These are phyloP conservation scores for Minunthozetes semirufus DNA, from an alignment of 2,888 invertebrate genomes.

Conservation along the genomic window DNA sequence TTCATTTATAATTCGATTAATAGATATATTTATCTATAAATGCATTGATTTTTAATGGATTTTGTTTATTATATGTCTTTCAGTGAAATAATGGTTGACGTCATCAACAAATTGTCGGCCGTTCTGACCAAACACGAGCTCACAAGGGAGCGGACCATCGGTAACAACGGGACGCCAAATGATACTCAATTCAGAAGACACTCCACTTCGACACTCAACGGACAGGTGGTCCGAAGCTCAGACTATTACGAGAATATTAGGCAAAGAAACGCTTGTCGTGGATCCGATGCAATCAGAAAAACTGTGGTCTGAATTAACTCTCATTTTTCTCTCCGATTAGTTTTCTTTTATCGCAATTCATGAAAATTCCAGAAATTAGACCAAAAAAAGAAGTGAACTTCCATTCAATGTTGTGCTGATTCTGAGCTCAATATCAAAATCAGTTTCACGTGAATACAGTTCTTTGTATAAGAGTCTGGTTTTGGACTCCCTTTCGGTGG, in stretches of 20 bases:
- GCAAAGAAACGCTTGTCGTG: too few relatives aligned
- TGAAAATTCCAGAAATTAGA: too few relatives aligned
- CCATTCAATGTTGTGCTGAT: too few relatives aligned
- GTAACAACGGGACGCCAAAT: background rate
- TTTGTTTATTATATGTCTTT: background rate
- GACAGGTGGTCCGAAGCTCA: background rate
- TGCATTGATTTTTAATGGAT: background rate
- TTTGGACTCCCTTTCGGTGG: too few relatives aligned
- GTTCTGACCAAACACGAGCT: background rate
- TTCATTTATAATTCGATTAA: too few relatives aligned
- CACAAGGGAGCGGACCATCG: background rate
- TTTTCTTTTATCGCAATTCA: too few relatives aligned
- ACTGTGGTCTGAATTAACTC: background rate
- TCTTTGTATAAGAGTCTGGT: too few relatives aligned
- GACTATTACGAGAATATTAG: background rate
- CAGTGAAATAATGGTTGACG: constrained; percentile 3
- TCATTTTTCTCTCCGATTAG: background rate
- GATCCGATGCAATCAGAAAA: background rate
- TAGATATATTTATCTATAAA: background rate
- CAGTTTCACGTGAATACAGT: too few relatives aligned
- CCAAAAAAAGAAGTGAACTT: too few relatives aligned
- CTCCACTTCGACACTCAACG: background rate
- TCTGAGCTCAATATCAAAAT: too few relatives aligned
- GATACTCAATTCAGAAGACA: background rate
- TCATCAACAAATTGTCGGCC: background rate